These are phyloP conservation scores for Acanthornis magna DNA, from an alignment of 2,797 vertebrate species.

Conservation along the genomic window DNA sequence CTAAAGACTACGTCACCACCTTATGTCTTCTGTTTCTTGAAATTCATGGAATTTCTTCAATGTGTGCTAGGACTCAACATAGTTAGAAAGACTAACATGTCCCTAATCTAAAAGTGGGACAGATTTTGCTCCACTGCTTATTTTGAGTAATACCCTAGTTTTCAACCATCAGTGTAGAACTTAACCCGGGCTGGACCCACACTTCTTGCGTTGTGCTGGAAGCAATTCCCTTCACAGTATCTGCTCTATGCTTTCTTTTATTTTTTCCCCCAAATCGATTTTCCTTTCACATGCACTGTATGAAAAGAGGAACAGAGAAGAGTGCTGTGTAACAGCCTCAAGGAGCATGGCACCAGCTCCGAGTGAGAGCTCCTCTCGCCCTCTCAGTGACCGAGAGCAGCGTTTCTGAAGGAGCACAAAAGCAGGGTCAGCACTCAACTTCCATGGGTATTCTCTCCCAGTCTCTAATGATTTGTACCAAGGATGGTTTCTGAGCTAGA, in stretches of 20 bases:
- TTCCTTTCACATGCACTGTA: neutral
- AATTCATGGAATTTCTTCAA: neutral
- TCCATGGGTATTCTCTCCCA: neutral
- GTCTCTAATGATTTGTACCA: neutral
- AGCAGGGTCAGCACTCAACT: neutral
- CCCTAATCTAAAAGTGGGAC: neutral
- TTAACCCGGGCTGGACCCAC: neutral
- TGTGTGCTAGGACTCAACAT: neutral
- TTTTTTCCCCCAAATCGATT: neutral
- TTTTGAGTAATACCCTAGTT: neutral
- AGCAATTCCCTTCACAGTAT: neutral
- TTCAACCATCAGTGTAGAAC: neutral
- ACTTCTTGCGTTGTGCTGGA: neutral
- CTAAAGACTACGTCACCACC: neutral
- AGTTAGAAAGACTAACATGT: neutral
- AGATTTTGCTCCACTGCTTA: neutral
- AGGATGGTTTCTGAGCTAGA: neutral
- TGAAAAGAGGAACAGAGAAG: neutral
- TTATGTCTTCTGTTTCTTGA: neutral
- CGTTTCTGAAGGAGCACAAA: neutral
- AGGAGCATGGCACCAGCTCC: neutral
- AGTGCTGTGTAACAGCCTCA: neutral
- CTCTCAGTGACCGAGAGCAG: neutral
- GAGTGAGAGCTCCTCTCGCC: neutral
- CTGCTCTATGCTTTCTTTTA: neutral